Conservation (phyloP, 2,113 vertebrate species). For the Vulpes lagopus region DNA sequence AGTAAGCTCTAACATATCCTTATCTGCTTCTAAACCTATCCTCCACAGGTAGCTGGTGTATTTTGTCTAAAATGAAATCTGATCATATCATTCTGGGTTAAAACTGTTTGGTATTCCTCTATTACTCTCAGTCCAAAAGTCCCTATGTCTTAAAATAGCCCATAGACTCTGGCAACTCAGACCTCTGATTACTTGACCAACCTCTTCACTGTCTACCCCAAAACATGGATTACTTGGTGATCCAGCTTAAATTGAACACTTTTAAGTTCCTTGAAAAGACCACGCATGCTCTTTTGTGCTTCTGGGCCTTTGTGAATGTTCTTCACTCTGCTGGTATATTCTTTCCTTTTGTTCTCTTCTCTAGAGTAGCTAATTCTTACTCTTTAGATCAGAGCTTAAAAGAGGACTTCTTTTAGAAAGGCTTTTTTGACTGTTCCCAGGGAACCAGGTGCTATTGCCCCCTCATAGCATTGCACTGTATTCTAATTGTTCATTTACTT, state of each 20-base stretch:
- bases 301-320: neutral
- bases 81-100: neutral
- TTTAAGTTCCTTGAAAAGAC: neutral
- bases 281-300: neutral
- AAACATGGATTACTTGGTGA: neutral
- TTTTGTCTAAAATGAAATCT: slow-evolving; percentile 48
- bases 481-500: neutral
- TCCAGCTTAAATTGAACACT: neutral
- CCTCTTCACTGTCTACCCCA: neutral
- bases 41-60: neutral
- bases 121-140: neutral
- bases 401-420: neutral
- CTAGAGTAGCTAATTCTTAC: neutral
- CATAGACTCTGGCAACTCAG: neutral
- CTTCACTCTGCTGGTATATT: neutral
- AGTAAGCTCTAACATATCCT: neutral
- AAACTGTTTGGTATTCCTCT: neutral
- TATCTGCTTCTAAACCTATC: slow-evolving; percentile 11
- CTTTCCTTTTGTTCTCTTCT: neutral
- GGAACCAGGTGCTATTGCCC: neutral
- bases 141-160: neutral
- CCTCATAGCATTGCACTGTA: neutral
- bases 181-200: neutral
- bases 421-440: neutral
- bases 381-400: slow-evolving; percentile 4